A percentile compares a stretch with the other conserved stretches of the same genome.
Conservation (phyloP, 1,140 invertebrate species). For the Andrena cerasifolii region DNA sequence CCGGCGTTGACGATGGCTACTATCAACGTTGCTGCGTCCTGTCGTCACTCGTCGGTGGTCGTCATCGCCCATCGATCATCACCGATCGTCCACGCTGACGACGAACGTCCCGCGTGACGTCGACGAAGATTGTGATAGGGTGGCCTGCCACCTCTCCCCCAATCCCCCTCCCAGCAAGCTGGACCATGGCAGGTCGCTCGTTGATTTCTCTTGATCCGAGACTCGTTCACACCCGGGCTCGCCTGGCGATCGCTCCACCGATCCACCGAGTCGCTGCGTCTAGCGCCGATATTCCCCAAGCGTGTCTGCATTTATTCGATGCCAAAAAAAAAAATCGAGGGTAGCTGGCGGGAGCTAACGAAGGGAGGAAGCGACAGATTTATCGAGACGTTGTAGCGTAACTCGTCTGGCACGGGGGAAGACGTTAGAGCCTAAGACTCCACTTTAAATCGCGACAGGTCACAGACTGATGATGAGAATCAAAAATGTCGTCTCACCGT, state of each 20-base stretch:
- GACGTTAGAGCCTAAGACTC: slow-evolving; percentile 1
- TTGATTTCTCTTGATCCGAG: slow-evolving; percentile 71
- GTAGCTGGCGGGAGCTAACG: background rate
- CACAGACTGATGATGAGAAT: slow-evolving; percentile 3
- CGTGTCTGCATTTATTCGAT: slow-evolving; percentile 33
- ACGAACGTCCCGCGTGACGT: slow-evolving; percentile 67
- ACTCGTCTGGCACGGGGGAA: background rate
- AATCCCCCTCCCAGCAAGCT: too few species aligned
- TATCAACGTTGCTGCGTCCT: slow-evolving; percentile 68
- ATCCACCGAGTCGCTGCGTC: too few species aligned
- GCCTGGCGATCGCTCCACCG: too few species aligned
- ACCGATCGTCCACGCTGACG: slow-evolving; percentile 47
- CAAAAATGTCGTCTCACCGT: background rate
- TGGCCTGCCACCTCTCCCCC: slow-evolving; percentile 67
- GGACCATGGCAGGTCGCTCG: slow-evolving; percentile 67
- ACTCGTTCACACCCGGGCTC: slow-evolving; percentile 72
- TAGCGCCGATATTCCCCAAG: background rate
- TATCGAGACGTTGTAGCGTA: background rate
- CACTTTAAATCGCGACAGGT: background rate
- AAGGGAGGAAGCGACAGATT: background rate
- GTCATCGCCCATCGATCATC: slow-evolving; percentile 4
- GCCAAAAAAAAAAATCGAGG: slow-evolving; percentile 14
- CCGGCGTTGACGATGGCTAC: slow-evolving; percentile 68
- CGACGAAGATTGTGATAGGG: slow-evolving; percentile 80
- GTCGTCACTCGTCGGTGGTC: slow-evolving; percentile 64